These are phyloP conservation scores for Mythimna pallens DNA, from an alignment of 2,888 invertebrate genomes.

Conservation along the genomic window DNA sequence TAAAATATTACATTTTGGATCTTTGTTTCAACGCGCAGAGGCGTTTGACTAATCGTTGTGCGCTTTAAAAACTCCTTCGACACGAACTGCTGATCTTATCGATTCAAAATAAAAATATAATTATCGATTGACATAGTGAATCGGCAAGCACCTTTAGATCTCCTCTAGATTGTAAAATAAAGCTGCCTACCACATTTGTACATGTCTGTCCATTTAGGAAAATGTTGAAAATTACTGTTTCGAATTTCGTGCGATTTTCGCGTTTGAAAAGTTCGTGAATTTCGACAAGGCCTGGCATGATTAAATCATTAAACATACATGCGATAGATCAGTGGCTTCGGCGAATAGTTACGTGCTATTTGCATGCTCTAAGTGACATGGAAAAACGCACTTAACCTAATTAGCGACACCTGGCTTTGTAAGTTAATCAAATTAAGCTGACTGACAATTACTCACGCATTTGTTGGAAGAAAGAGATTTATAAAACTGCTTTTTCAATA, in stretches of 20 bases:
- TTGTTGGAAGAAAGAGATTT: not conserved
- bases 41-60: constrained; percentile 56
- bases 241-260: not conserved
- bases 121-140: constrained; percentile 41
- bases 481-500: not conserved
- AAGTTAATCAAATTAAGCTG: constrained; percentile 43
- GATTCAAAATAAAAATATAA: constrained; percentile 50
- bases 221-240: not conserved
- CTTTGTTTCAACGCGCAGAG: constrained; percentile 47
- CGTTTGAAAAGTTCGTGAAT: not conserved
- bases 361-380: constrained; percentile 11
- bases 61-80: constrained; percentile 37
- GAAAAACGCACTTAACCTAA: constrained; percentile 17
- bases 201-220: not conserved
- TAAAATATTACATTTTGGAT: constrained; percentile 39
- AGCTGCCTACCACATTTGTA: not conserved
- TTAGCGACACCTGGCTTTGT: constrained; percentile 46
- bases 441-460: constrained; percentile 17
- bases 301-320: not conserved
- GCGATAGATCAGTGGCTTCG: constrained; percentile 1
- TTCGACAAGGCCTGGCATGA: not conserved
- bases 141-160: constrained; percentile 37
- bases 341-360: constrained; percentile 4
- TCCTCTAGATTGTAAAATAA: constrained; percentile 12
- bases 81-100: constrained; percentile 50